Base-by-base conservation (phyloP, 2,113 vertebrate genomes). In the Proterorhinus semilunaris region DNA sequence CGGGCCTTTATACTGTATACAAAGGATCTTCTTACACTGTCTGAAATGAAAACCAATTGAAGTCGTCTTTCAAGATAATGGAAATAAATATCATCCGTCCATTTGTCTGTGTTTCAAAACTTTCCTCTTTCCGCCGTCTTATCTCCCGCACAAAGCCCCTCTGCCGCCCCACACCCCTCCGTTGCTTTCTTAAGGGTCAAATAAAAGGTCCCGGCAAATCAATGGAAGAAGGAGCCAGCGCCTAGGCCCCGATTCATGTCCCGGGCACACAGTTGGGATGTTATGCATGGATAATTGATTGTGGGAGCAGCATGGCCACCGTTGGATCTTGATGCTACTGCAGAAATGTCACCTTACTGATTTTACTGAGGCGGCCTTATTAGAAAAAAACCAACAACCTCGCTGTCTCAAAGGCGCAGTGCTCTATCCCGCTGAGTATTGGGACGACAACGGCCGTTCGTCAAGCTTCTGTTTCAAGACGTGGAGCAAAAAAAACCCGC, bases 341-440 rank as follows among this genome's bases (percentile, higher is more conserved):
- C 92, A 11, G 57, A 95, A 95, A 94, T 94, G 94, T 95, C 94
- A 94, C 90, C 89, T 93, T 84, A 91, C 91, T 92, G 92, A 94
- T 93, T 92, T 90, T 85, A 80, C 87, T 90, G 91, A 69, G 11
- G 74, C 81, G 43, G 86, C 86, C 82, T 72, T 85, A 78, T 91
- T 76, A 85, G 89, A 58, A 36, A 42, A 58, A 58, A 36, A 47
- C 6, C 6, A 47, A 47, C 21, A 89, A 82, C 81, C 84, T 75
- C 80, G 68, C 16, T 64, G 66, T 76, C 74, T 92, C 84, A 83
- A 86, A 90, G 90, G 48, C 86, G 54, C 83, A 70, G 75, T 83
- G 79, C 84, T 88, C 87, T 44, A 11, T 86, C 91, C 92, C 87
- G 71, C 74, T 90, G 75, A n/a, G 73, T 74, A 83, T 72, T 73